phyloP scores from a whole-genome alignment of 2,113 vertebrate genomes.

The Microtus oregoni region DNA sequence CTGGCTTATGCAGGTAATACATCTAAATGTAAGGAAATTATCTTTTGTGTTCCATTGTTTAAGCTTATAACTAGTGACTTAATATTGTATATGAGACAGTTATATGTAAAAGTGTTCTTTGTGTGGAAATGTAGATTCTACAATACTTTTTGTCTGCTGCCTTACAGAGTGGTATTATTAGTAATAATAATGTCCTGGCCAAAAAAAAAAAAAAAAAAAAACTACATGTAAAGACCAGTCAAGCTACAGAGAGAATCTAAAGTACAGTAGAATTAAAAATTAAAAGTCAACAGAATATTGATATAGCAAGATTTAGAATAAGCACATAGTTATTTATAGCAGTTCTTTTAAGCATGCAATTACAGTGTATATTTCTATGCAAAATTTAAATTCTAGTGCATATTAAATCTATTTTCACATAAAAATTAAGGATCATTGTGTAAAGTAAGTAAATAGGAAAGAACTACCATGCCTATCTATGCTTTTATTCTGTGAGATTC shows the following conservation, averaged over 20 bases:
- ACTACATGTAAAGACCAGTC: not conserved
- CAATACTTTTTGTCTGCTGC: not conserved
- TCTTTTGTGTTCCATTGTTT: constrained; percentile 1
- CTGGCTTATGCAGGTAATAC: not conserved
- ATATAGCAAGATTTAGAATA: not conserved
- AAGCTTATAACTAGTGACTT: not conserved
- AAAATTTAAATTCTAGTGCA: not conserved
- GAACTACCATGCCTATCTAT: not conserved
- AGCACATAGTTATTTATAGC: not conserved
- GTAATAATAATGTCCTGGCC: not conserved
- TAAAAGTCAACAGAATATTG: not conserved
- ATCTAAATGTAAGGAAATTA: not conserved
- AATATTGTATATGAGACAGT: not conserved
- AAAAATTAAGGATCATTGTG: not conserved
- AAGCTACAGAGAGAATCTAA: not conserved
- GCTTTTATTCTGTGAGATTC: not conserved
- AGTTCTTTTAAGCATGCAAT: not conserved
- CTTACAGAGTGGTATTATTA: not conserved
- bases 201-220: too few relatives aligned
- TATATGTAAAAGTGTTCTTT: not conserved
- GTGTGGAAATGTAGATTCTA: not conserved
- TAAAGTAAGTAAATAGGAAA: not conserved
- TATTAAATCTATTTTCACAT: not conserved
- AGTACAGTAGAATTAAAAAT: not conserved
- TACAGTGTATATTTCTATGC: not conserved